These are phyloP conservation scores for Micropoecilia bifurca DNA, from an alignment of 2,797 vertebrate species.

Conservation along the genomic window DNA sequence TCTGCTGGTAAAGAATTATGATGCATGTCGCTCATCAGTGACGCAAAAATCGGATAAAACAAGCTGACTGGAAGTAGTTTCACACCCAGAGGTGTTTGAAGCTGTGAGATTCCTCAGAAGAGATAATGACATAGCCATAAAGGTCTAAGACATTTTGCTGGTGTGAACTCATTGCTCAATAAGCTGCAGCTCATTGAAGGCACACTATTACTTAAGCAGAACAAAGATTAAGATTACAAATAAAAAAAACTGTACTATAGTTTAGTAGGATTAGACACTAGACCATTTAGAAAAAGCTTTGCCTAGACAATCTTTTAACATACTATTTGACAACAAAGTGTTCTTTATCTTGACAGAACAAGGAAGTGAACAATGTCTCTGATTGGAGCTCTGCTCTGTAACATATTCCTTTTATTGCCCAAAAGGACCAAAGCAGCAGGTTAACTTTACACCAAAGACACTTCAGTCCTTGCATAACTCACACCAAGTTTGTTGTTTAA, in stretches of 20 bases:
- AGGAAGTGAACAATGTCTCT: background rate
- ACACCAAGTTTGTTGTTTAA: background rate
- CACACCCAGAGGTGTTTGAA: background rate
- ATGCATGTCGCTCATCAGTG: too few species aligned
- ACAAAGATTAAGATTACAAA: too few species aligned
- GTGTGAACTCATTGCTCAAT: background rate
- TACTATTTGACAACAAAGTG: background rate
- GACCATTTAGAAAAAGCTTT: background rate
- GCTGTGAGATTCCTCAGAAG: background rate
- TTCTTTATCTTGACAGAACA: background rate
- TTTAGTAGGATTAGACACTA: background rate
- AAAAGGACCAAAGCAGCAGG: background rate
- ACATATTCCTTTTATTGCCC: background rate
- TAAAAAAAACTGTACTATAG: background rate
- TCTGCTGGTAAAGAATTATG: too few species aligned
- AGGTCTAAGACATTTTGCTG: background rate
- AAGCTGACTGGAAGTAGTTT: background rate
- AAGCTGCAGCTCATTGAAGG: background rate
- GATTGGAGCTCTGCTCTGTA: background rate
- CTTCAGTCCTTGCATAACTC: background rate
- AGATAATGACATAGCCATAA: background rate
- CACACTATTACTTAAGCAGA: background rate
- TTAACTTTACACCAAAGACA: background rate
- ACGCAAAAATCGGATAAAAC: background rate
- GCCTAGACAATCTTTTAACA: background rate